Base-by-base conservation (phyloP, 2,797 vertebrate species). In the Sebastes trivittatus region DNA sequence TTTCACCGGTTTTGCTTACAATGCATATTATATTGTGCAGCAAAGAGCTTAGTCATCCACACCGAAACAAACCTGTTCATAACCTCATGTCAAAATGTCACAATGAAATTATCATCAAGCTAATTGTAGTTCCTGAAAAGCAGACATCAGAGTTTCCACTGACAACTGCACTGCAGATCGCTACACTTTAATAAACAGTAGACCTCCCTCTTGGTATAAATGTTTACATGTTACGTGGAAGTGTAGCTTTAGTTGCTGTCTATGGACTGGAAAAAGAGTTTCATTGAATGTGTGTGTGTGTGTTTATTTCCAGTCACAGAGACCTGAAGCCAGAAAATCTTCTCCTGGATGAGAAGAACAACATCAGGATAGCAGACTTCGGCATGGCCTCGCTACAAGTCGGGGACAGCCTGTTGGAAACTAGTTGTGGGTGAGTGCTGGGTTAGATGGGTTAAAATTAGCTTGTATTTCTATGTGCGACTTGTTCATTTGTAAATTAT, bases 381-480 rank as follows among this genome's bases (percentile, higher is more conserved):
- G 97, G 97, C 78, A 98, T 98, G 97, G 97, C 97, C 6, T 98
- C 97, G 36, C 95, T 98, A 79, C 97, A 98, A 89, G 97, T 98
- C 78, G 97, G 97, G 70, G 97, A 97, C 93, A 97, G 96, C 89
- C 95, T 98, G 72, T 90, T 98, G 88, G 97, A 98, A 93, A 98
- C 97, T 67, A 98, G 97, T 70, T 96, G 96, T 79, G 96, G 96
- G 96, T 96, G 79, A 91, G 95, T 91, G 1, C 11, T 20, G 5
- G 7, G 3, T 38, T n/a, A n/a, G 5, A 14, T 7, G 2, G 14
- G 29, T 34, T 46, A 22, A 3, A 42, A 25, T 32, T 1, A 63
- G 25, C 34, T 13, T 55, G 4, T 52, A 0, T 11, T 23, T 11
- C 6, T 34, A 16, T 30, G 14, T 79, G 5, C 0, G 0, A 6